Evolutionary conservation across 2,797 vertebrate genomes (phyloP).

Genomic region (Pteropus rufus): DNA sequence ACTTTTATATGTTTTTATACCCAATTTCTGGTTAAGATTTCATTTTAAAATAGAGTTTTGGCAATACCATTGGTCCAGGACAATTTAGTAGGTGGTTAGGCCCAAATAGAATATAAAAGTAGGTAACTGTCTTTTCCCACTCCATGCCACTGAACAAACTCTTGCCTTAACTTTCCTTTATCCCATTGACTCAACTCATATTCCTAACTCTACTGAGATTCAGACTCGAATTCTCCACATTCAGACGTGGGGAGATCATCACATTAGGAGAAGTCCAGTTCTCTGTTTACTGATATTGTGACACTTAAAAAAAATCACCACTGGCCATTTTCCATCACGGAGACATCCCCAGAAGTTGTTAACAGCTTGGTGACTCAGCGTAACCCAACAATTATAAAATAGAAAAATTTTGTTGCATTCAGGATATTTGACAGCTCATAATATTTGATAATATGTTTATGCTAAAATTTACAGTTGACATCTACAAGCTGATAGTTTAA

Average conservation of each 20-base stretch:
- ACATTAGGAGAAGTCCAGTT: background rate
- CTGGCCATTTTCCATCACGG: background rate
- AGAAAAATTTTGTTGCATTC: background rate
- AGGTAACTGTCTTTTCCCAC: background rate
- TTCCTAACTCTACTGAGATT: background rate
- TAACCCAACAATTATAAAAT: background rate
- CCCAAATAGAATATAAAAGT: background rate
- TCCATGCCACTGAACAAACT: background rate
- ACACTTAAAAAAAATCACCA: background rate
- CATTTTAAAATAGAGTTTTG: background rate
- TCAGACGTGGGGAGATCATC: background rate
- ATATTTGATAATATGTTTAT: background rate
- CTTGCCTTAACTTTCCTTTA: background rate
- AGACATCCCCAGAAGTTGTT: background rate
- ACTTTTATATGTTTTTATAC: background rate
- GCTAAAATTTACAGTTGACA: background rate
- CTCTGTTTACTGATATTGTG: background rate
- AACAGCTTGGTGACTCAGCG: background rate
- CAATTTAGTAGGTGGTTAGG: background rate
- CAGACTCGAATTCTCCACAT: background rate
- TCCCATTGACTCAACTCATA: background rate
- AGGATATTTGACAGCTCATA: background rate
- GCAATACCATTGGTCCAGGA: background rate
- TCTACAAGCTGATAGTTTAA: background rate
- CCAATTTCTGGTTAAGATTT: background rate